These are phyloP conservation scores for Phylloscopus collybita DNA, from an alignment of 2,797 vertebrate genomes.

Conservation along the genomic window DNA sequence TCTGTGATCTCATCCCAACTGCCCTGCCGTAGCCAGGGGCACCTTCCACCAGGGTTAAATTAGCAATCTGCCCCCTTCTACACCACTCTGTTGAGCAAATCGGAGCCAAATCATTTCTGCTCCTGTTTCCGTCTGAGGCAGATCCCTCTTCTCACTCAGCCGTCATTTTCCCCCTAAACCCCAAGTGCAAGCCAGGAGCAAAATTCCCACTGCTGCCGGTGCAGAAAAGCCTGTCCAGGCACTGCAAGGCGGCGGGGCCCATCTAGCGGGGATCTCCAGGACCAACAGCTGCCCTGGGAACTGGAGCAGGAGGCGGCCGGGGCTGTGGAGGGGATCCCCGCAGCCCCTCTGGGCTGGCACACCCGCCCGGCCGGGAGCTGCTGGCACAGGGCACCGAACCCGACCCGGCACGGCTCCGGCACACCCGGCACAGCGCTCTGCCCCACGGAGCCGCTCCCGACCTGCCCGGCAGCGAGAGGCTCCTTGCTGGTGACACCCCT, in stretches of 20 bases:
- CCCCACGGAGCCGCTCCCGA: rapidly evolving
- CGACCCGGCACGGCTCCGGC: neutral
- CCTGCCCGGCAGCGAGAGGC: neutral
- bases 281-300: neutral
- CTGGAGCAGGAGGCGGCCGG: neutral
- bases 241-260: neutral
- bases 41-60: neutral
- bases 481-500: neutral
- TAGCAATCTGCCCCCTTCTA: neutral
- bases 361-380: too few relatives aligned
- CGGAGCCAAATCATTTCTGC: neutral
- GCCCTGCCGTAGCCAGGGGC: neutral
- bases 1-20: rapidly evolving
- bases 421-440: too few relatives aligned
- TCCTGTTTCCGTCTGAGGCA: neutral
- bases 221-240: neutral
- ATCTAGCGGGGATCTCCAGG: neutral
- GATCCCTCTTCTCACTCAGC: neutral
- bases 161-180: neutral
- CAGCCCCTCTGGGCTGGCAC: neutral
- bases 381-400: neutral
- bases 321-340: neutral
- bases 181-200: rapidly evolving
- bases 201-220: rapidly evolving
- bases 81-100: neutral